Percentiles rank a stretch among this genome's conserved stretches.
phyloP scores from a whole-genome alignment of 30 jellyfish, hydroid and myxozoan genomes.

The Aurelia sp. region DNA sequence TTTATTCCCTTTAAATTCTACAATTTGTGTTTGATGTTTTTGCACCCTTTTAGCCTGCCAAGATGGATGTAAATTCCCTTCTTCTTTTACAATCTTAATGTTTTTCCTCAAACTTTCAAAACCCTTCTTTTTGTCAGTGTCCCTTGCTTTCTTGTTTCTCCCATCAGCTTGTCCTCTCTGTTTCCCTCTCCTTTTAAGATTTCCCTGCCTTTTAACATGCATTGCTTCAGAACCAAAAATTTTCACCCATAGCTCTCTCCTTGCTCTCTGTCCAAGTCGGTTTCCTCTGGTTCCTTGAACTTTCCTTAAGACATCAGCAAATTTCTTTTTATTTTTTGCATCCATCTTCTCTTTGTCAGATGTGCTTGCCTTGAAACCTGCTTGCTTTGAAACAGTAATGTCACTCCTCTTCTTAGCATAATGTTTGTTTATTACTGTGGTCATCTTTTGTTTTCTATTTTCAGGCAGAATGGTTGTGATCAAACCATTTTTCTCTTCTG shows the following conservation, averaged over 20 bases:
- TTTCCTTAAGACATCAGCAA: background rate
- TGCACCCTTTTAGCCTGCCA: conserved; percentile 72
- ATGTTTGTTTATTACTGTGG: too few relatives aligned
- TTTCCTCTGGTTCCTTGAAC: conserved; percentile 20
- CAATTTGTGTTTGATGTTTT: conserved; percentile 14
- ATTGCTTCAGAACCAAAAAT: conserved; percentile 63
- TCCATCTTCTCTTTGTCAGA: background rate
- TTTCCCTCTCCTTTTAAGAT: background rate
- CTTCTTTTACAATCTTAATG: background rate
- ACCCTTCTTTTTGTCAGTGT: too few relatives aligned
- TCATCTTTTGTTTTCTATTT: too few relatives aligned
- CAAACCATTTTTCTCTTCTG: too few relatives aligned
- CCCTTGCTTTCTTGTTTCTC: too few relatives aligned
- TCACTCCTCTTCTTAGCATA: too few relatives aligned
- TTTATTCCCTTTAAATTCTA: conserved; percentile 53
- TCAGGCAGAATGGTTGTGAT: too few relatives aligned
- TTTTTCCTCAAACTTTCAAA: too few relatives aligned
- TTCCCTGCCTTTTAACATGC: conserved; percentile 24
- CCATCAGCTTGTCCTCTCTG: too few relatives aligned
- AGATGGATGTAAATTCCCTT: conserved; percentile 52
- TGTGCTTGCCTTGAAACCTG: background rate
- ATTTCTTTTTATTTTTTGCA: background rate
- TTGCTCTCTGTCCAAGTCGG: conserved; percentile 74
- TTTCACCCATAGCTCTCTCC: conserved; percentile 60
- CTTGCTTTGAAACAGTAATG: background rate